These are phyloP conservation scores for Mamestra brassicae DNA, from an alignment of 2,888 invertebrate species.

Conservation along the genomic window DNA sequence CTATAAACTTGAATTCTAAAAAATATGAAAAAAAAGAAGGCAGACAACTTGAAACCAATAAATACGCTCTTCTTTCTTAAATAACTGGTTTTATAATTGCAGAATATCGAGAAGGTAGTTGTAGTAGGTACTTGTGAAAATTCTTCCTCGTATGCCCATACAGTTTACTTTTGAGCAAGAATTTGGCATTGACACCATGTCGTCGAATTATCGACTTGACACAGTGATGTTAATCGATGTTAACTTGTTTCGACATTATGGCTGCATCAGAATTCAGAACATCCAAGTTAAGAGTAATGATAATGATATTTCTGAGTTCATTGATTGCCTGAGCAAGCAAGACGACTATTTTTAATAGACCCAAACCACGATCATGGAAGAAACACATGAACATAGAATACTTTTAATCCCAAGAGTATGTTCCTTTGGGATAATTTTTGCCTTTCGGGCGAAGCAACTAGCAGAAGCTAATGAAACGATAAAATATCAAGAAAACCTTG, in stretches of 20 bases:
- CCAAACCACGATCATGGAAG: too few species aligned
- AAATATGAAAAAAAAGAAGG: too few species aligned
- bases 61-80: background rate
- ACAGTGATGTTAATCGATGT: conserved; percentile 27
- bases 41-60: background rate
- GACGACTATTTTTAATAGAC: background rate
- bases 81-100: background rate
- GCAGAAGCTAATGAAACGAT: background rate
- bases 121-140: background rate
- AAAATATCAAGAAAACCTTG: conserved; percentile 4
- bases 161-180: background rate
- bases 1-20: conserved; percentile 3
- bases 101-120: background rate
- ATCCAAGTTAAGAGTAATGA: background rate
- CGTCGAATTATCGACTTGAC: conserved; percentile 30
- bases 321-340: too few species aligned
- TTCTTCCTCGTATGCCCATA: background rate
- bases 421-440: background rate
- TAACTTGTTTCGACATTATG: conserved; percentile 37
- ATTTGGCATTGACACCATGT: conserved; percentile 28
- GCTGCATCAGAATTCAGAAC: conserved; percentile 4
- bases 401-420: background rate
- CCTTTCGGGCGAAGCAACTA: background rate
- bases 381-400: background rate
- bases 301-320: background rate